These are phyloP conservation scores for Syngnathus typhle DNA, from an alignment of 2,113 vertebrate genomes.

Conservation along the genomic window DNA sequence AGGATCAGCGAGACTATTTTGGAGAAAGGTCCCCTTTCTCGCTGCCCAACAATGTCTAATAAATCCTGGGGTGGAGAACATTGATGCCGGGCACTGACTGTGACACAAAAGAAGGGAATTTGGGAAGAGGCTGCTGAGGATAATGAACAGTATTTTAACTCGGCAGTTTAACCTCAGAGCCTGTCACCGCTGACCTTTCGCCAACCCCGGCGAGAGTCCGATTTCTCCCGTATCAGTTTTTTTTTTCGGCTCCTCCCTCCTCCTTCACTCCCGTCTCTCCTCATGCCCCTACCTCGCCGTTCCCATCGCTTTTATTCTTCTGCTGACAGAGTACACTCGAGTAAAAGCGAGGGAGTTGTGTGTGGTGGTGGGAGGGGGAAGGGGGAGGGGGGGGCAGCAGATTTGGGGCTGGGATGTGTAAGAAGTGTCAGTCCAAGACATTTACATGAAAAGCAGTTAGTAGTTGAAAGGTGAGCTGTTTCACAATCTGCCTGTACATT, in stretches of 20 bases:
- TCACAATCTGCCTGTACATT: constrained; percentile 96
- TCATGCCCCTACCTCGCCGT: constrained; percentile 60
- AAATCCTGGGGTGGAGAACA: constrained; percentile 88
- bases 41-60: constrained; percentile 84
- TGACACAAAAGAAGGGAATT: constrained; percentile 96
- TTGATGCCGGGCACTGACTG: constrained; percentile 88
- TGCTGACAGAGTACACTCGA: constrained; percentile 62
- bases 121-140: constrained; percentile 89
- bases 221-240: constrained; percentile 78
- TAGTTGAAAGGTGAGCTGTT: constrained; percentile 91
- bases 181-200: constrained; percentile 99
- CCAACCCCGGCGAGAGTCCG: constrained; percentile 95
- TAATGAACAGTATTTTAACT: constrained; percentile 99
- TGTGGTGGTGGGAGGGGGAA: not conserved
- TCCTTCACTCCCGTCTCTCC: constrained; percentile 66
- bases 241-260: constrained; percentile 40
- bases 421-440: constrained; percentile 93
- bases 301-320: constrained; percentile 85
- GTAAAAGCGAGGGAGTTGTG: constrained; percentile 59
- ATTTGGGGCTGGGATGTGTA: constrained; percentile 81
- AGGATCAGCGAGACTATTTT: constrained; percentile 80
- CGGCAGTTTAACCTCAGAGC: constrained; percentile 98
- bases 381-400: constrained; percentile 2
- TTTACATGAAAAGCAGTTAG: constrained; percentile 98
- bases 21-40: constrained; percentile 68